Evolutionary conservation across 2,797 vertebrate genomes (phyloP).

Genomic region (Anniella stebbinsi): DNA sequence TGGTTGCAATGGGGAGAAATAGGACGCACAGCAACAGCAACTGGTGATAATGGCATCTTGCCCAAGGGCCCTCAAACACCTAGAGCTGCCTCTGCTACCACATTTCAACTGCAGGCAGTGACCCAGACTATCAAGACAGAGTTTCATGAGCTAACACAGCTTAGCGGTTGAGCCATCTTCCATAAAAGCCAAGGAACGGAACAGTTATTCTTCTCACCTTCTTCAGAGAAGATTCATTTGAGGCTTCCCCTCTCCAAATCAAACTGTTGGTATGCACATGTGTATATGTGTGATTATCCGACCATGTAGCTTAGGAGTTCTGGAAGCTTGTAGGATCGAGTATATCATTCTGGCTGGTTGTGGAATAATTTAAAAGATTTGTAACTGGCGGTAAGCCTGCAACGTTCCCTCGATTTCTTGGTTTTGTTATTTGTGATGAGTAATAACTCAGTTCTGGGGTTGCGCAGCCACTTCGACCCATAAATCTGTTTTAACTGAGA

Average conservation of each 20-base stretch:
- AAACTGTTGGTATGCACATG: background rate
- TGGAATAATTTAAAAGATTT: constrained; percentile 38
- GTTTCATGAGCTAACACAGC: background rate
- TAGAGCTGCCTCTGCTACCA: no score
- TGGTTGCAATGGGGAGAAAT: no score
- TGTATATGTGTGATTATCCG: background rate
- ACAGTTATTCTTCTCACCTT: background rate
- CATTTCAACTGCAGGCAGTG: background rate
- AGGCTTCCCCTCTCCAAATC: constrained; percentile 4
- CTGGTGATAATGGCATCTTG: no score
- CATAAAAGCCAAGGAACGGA: constrained; percentile 4
- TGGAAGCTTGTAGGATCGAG: constrained; percentile 6
- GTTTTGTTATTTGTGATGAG: constrained; percentile 37
- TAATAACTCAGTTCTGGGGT: constrained; percentile 35
- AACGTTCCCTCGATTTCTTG: constrained; percentile 22
- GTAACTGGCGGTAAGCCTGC: background rate
- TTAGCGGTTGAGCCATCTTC: background rate
- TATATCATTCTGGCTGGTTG: constrained; percentile 21
- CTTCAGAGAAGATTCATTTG: constrained; percentile 19
- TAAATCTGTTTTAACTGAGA: constrained; percentile 40
- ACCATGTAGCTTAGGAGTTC: background rate
- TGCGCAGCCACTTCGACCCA: background rate
- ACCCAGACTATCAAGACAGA: background rate
- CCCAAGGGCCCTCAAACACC: no score
- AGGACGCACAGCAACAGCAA: no score